Conservation (phyloP, 1,140 invertebrate genomes). For the Leucophenga varia region DNA sequence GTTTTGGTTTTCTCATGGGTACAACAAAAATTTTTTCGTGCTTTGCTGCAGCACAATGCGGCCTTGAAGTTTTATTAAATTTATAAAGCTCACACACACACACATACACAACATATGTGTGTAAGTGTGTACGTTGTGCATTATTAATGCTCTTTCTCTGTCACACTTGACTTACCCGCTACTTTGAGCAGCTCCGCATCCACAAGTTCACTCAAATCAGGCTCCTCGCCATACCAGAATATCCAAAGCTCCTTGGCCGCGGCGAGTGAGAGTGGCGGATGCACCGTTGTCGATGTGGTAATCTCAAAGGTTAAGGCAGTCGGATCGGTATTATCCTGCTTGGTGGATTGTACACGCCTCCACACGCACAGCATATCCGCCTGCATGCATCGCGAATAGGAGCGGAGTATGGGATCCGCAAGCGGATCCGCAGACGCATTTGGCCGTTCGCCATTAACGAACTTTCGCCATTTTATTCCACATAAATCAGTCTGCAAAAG, state of each 20-base stretch:
- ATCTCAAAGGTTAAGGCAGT: slow-evolving; percentile 53
- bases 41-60: too few species aligned
- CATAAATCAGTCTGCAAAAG: slow-evolving; percentile 87
- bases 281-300: slow-evolving; percentile 55
- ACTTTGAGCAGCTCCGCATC: slow-evolving; percentile 73
- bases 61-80: too few species aligned
- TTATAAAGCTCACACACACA: too few species aligned
- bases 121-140: slow-evolving; percentile 4
- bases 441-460: slow-evolving; percentile 69
- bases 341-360: slow-evolving; percentile 75
- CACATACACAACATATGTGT: background rate
- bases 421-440: slow-evolving; percentile 69
- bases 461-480: slow-evolving; percentile 98
- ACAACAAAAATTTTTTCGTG: too few species aligned
- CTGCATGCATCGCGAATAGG: slow-evolving; percentile 90
- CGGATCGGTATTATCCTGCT: slow-evolving; percentile 49
- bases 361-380: slow-evolving; percentile 95
- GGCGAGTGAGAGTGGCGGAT: slow-evolving; percentile 71
- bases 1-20: too few species aligned
- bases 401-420: slow-evolving; percentile 90
- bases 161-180: slow-evolving; percentile 74
- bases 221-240: slow-evolving; percentile 98
- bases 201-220: slow-evolving; percentile 81
- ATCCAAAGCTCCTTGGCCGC: slow-evolving; percentile 96
- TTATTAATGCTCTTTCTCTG: background rate